phyloP scores from a whole-genome alignment of 2,113 vertebrate species.

The Chloropsis hardwickii region DNA sequence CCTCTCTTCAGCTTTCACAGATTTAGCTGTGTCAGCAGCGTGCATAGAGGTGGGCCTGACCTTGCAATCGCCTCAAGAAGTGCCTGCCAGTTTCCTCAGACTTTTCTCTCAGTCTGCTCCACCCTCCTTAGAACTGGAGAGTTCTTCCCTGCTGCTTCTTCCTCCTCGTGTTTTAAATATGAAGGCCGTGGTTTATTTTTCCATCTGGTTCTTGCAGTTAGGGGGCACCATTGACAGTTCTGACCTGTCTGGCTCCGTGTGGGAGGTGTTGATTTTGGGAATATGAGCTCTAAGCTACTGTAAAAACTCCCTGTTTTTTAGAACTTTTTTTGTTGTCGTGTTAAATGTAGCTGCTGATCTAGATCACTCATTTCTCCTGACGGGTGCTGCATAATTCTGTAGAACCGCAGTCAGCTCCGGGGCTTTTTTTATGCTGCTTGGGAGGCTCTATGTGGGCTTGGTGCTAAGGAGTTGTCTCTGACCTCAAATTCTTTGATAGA shows the following conservation, averaged over 20 bases:
- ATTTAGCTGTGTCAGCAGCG: conserved; percentile 51
- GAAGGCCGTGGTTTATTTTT: conserved; percentile 40
- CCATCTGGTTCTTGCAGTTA: conserved; percentile 32
- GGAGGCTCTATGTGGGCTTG: conserved; percentile 53
- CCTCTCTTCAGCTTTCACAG: conserved; percentile 7
- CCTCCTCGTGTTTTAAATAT: conserved; percentile 15
- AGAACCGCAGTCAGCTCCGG: conserved; percentile 34
- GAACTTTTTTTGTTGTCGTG: neutral
- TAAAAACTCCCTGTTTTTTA: conserved; percentile 9
- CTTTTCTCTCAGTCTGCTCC: conserved; percentile 47
- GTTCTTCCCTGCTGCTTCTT: neutral
- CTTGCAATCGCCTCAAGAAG: conserved; percentile 48
- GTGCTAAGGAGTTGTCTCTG: conserved; percentile 58
- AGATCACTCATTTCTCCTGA: conserved; percentile 21
- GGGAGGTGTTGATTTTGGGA: conserved; percentile 22
- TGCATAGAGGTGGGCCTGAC: conserved; percentile 57
- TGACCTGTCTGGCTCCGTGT: conserved; percentile 16
- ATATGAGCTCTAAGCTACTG: conserved; percentile 18
- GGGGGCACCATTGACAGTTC: conserved; percentile 27
- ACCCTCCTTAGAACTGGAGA: conserved; percentile 8
- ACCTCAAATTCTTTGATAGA: conserved; percentile 60
- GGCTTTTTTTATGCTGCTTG: conserved; percentile 51
- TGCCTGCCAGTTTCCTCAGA: conserved; percentile 39
- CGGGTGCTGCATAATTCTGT: conserved; percentile 13
- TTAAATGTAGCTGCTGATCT: conserved; percentile 49